Evolutionary conservation across 2,113 vertebrate genomes (phyloP), one percentile per base, ranked within the genome.

Genomic region (Ahaetulla prasina): DNA sequence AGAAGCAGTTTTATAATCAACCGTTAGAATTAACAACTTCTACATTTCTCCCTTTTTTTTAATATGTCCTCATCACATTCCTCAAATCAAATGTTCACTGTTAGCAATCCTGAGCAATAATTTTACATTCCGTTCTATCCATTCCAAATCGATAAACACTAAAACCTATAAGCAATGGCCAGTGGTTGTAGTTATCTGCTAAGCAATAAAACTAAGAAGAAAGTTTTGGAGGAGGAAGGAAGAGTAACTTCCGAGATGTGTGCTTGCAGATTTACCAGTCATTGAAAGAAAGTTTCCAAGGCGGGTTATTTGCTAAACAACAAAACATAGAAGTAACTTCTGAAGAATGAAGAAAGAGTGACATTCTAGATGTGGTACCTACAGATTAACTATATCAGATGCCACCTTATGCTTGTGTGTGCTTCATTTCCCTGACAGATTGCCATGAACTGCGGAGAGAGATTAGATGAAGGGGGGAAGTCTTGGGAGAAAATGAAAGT

Each of bases 1-100:
- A 43, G 57, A 88, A 39, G 55, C 30, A 91, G 91, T 93, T 94
- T 95, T 94, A 90, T 90, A 90, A 94, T 30, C 93, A 93, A 92
- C 35, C 57, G 2, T 63, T 4, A 0, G 87, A 68, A 95, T 96
- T 94, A 92, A 49, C 35, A 92, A 49, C 80, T 91, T 84, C 22
- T 63, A 90, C 27, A 35, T 94, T 96, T 95, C 93, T 18, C 45
- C 8, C 10, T 39, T 54, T 91, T 91, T 84, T 39, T 3, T 0
- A 27, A 89, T 87, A 89, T 92, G 86, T 85, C 91, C 89, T 35
- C 87, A 90, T 27, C 88, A 50, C 35, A 0, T 93, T 91, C 87
- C 90, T 94, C 43, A 90, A 95, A 94, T 22, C 50, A 68, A 95
- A 93, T 47, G 92, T 22, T 0, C 52, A 39, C 16, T 0, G 3